Conservation (phyloP, 1,140 invertebrate genomes). For the Amphibalanus amphitrite region DNA sequence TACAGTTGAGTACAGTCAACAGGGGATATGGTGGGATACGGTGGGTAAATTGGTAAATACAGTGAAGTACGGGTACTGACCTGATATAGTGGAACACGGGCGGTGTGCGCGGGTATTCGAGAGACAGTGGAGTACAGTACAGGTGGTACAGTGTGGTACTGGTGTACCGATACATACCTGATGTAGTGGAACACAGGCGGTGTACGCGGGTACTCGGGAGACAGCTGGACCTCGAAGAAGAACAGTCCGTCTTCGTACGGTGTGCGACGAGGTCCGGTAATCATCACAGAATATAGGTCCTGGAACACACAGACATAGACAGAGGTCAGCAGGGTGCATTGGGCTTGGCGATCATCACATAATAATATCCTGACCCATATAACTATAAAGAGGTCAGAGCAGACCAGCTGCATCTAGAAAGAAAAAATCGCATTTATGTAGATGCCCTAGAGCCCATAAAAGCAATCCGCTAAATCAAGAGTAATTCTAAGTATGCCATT, state of each 20-base stretch:
- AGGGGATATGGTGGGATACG: no score
- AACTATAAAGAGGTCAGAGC: not conserved
- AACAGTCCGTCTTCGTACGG: slow-evolving; percentile 90
- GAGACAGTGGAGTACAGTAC: no score
- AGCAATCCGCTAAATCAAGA: not conserved
- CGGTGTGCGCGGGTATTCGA: slow-evolving; percentile 69
- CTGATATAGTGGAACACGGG: slow-evolving; percentile 79
- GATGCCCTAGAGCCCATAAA: not conserved
- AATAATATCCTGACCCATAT: not conserved
- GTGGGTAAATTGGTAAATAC: no score
- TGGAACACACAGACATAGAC: slow-evolving; percentile 17
- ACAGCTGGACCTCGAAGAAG: slow-evolving; percentile 84
- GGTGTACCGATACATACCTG: no score
- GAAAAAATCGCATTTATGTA: not conserved
- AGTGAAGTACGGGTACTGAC: no score
- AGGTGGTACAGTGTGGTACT: no score
- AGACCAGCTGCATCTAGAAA: not conserved
- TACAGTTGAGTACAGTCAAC: no score
- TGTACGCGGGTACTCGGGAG: slow-evolving; percentile 64
- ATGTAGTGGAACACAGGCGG: slow-evolving; percentile 82
- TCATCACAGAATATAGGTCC: slow-evolving; percentile 83
- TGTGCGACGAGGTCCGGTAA: slow-evolving; percentile 70
- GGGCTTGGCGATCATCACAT: no score
- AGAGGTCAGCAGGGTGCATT: not conserved
- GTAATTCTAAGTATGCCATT: not conserved